Conservation (phyloP, 2,797 vertebrate genomes). For the Sphenodon punctatus region DNA sequence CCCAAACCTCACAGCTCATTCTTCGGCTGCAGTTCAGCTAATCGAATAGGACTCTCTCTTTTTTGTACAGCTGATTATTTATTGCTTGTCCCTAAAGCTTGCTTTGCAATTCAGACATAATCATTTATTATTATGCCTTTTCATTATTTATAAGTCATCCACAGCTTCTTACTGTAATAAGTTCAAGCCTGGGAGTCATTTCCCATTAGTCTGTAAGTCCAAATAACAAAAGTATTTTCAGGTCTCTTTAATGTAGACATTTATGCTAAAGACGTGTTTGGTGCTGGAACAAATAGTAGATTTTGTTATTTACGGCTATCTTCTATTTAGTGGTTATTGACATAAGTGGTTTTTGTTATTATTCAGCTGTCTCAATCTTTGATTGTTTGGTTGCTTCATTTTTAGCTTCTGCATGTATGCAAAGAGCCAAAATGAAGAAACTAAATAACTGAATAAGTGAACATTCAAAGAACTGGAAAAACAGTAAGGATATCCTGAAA, state of each 20-base stretch:
- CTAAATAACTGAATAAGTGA: too few species aligned
- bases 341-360: too few species aligned
- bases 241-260: neutral
- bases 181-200: neutral
- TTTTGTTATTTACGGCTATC: too few species aligned
- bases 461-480: too few species aligned
- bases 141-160: conserved; percentile 7
- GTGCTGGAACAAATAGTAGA: too few species aligned
- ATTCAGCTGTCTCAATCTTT: too few species aligned
- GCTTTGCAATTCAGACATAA: neutral
- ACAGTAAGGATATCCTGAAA: too few species aligned
- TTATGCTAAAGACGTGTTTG: too few species aligned
- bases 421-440: too few species aligned
- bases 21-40: neutral
- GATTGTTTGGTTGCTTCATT: too few species aligned
- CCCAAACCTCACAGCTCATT: neutral
- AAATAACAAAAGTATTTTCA: neutral
- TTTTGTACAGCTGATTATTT: neutral
- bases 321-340: too few species aligned
- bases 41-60: neutral
- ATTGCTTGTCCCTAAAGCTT: neutral
- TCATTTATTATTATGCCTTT: neutral
- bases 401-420: too few species aligned
- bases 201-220: neutral
- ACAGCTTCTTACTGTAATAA: neutral